These are phyloP conservation scores for Fulica atra DNA, from an alignment of 2,113 vertebrate genomes.

Conservation along the genomic window DNA sequence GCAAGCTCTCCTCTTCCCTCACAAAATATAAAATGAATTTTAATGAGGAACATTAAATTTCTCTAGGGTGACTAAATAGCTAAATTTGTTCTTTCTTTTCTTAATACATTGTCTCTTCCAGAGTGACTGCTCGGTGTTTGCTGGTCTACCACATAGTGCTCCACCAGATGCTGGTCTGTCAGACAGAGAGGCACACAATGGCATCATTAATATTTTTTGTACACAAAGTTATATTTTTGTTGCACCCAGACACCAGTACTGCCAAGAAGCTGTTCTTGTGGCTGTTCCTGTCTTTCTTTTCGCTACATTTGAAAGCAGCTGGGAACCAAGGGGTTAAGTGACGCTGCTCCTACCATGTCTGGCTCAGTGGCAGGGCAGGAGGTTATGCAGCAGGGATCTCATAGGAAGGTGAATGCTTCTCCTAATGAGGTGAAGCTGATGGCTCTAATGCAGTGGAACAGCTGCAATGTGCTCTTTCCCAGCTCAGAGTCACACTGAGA, in stretches of 20 bases:
- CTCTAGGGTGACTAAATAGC: neutral
- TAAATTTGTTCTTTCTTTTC: neutral
- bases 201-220: conserved; percentile 4
- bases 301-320: neutral
- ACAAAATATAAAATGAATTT: neutral
- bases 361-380: neutral
- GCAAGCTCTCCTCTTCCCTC: neutral
- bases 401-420: conserved; percentile 32
- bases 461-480: neutral
- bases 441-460: conserved; percentile 25
- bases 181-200: neutral
- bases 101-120: neutral
- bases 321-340: conserved; percentile 9
- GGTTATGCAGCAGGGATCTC: neutral
- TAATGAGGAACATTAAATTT: neutral
- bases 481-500: neutral
- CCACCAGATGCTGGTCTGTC: conserved; percentile 23
- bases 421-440: conserved; percentile 54
- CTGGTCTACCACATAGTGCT: neutral
- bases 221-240: neutral
- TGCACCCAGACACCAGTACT: neutral
- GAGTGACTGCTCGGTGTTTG: neutral
- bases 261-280: neutral
- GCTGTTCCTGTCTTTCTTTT: neutral
- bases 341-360: neutral